Base-by-base conservation (phyloP, 2,888 invertebrate genomes). In the Lypha dubia region DNA sequence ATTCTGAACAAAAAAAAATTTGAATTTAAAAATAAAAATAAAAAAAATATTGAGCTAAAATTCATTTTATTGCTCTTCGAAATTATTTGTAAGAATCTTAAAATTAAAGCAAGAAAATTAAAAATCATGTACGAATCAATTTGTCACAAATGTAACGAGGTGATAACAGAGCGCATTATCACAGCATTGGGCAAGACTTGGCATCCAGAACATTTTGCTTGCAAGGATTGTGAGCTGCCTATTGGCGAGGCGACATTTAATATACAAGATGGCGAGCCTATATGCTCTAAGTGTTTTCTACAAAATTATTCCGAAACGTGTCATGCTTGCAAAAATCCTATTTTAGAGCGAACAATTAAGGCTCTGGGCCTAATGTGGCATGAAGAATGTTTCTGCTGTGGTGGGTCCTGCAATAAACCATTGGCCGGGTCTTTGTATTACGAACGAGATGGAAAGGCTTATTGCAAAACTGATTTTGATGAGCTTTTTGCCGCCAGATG, bases 191-290 rank as follows among this genome's bases (percentile, higher is more conserved):
- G 97, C 91, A 96, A 96, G 93, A 96, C 96, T 84, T 98, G 98
- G 97, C 98, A 99, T 93, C 97, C 98, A 0, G 98, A 98, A 90
- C 98, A 98, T 93, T 98, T 98, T 93, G 94, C 95, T 89, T 98
- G 98, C 93, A 95, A 95, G 89, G 96, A 96, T 88, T 98, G 98
- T 93, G 95, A 95, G 87, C 94, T 95, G 89, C 96, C 97, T 74
- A 98, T 99, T 91, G 97, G 96, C 85, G 97, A 98, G 88, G 95
- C 96, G 87, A 97, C 97, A 90, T 99, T 98, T 93, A 98, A 98
- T 93, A 91, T 91, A 77, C 91, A 91, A 70, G 95, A 96, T 86
- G 96, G 96, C 38, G 94, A 96, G 88, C 97, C 98, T 3, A 97
- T 96, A 91, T 98, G 98, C 93, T 95, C 96, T 85, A 94, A 95